Conservation (phyloP, 1,140 invertebrate genomes). For the Trichonephila clavata region DNA sequence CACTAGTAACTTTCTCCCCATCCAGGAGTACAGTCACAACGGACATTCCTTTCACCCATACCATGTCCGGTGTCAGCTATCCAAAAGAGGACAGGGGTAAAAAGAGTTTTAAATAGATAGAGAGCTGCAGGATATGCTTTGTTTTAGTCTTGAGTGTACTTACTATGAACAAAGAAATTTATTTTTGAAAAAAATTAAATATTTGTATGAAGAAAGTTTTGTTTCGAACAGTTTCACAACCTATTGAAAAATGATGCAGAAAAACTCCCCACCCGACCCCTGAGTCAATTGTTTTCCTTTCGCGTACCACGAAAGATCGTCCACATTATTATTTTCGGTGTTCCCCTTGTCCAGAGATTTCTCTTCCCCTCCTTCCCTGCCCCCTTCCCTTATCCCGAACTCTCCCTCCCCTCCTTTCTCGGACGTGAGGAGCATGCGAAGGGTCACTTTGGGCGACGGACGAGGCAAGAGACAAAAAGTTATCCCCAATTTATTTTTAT, state of each 20-base stretch:
- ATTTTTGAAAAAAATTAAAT: no score
- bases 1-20: no score
- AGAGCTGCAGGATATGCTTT: no score
- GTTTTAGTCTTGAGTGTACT: no score
- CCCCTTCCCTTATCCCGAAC: no score
- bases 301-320: not conserved
- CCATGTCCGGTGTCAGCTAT: no score
- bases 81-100: no score
- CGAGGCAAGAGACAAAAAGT: conserved; percentile 47
- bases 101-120: no score
- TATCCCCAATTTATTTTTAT: conserved; percentile 64
- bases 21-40: no score
- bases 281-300: conserved; percentile 31
- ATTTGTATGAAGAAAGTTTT: not conserved
- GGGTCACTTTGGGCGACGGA: not conserved
- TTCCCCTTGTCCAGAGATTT: conserved; percentile 49
- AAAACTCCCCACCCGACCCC: not conserved
- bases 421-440: conserved; percentile 44
- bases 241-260: not conserved
- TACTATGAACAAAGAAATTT: no score
- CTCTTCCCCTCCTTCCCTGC: not conserved
- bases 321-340: conserved; percentile 22
- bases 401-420: conserved; percentile 11
- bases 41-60: no score
- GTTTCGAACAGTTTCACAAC: not conserved